These are phyloP conservation scores for Acanthurus leucopareius DNA, from an alignment of 2,797 vertebrate species.

Conservation along the genomic window DNA sequence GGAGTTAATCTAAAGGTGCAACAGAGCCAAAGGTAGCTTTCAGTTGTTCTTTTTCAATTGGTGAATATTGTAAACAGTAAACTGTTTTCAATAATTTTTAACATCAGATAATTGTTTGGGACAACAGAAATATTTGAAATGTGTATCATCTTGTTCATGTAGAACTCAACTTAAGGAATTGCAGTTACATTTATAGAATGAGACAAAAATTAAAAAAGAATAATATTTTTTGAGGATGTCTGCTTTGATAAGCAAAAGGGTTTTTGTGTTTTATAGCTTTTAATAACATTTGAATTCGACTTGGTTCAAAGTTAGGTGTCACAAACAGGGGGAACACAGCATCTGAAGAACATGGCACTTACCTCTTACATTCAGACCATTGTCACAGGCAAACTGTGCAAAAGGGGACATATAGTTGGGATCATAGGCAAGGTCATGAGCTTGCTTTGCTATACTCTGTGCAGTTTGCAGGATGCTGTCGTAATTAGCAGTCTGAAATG, in stretches of 20 bases:
- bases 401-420: constrained; percentile 99
- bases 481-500: constrained; percentile 92
- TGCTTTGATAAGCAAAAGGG: too few species aligned
- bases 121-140: not conserved
- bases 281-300: not conserved
- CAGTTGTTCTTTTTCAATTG: not conserved
- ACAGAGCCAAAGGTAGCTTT: not conserved
- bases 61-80: not conserved
- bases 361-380: constrained; percentile 98
- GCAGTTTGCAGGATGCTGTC: constrained; percentile 98
- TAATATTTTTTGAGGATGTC: too few species aligned
- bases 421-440: constrained; percentile 97
- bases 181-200: too few species aligned
- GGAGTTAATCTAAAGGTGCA: not conserved
- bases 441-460: constrained; percentile 97
- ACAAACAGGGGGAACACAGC: not conserved
- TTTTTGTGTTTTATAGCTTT: not conserved
- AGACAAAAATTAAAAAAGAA: too few species aligned
- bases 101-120: not conserved
- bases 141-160: not conserved
- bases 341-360: constrained; percentile 59
- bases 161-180: too few species aligned
- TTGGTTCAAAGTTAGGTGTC: not conserved
- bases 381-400: constrained; percentile 99
- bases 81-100: not conserved